Evolutionary conservation across 2,797 vertebrate species (phyloP).

Genomic region (Malacoraja senta): DNA sequence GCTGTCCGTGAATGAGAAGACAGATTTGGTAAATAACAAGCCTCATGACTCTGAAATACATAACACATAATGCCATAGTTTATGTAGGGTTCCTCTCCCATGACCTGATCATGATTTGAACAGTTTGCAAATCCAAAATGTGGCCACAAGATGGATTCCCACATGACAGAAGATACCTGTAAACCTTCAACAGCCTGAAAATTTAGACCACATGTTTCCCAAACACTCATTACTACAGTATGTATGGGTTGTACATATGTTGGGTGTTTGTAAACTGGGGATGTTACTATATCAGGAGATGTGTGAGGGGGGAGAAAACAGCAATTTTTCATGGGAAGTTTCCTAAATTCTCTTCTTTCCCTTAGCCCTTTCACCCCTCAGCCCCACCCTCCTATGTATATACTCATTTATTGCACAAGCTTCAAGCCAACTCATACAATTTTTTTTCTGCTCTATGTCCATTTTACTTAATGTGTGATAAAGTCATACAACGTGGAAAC

Average conservation of each 20-base stretch:
- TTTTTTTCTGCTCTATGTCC: not conserved
- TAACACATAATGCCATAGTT: not conserved
- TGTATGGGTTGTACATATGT: too few relatives aligned
- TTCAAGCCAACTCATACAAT: not conserved
- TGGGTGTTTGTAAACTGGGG: too few relatives aligned
- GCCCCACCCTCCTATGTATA: too few relatives aligned
- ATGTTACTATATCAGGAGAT: not conserved
- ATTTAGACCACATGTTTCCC: too few relatives aligned
- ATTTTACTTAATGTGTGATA: not conserved
- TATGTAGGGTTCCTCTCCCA: too few relatives aligned
- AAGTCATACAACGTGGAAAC: too few relatives aligned
- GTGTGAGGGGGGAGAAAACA: not conserved
- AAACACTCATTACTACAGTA: too few relatives aligned
- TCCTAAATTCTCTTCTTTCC: not conserved
- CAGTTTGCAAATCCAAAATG: too few relatives aligned
- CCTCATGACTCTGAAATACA: not conserved
- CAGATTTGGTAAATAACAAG: not conserved
- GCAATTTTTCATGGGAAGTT: not conserved
- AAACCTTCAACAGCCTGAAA: too few relatives aligned
- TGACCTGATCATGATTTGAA: too few relatives aligned
- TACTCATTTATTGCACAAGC: not conserved
- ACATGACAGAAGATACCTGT: too few relatives aligned
- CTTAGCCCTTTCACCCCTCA: not conserved
- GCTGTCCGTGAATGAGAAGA: not conserved
- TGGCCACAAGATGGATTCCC: too few relatives aligned